phyloP scores from a whole-genome alignment of 2,113 vertebrate genomes.

The Channa maculata region DNA sequence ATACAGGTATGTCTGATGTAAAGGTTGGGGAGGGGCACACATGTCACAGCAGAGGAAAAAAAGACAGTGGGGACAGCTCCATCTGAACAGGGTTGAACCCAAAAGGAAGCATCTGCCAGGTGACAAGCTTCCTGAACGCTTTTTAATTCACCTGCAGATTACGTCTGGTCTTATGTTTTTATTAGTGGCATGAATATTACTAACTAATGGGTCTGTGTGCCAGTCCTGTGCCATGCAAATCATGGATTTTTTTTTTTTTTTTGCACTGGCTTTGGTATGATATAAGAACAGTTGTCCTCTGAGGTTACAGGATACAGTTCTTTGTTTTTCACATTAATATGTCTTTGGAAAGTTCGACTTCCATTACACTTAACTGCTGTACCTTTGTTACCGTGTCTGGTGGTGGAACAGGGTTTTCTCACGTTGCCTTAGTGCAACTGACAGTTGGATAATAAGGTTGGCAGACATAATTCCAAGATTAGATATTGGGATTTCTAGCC shows the following conservation, averaged over 20 bases:
- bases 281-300: neutral
- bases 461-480: slow-evolving; percentile 21
- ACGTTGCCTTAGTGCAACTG: neutral
- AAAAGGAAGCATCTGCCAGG: slow-evolving; percentile 23
- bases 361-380: neutral
- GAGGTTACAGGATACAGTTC: too few species aligned
- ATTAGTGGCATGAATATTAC: too few species aligned
- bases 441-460: slow-evolving; percentile 6
- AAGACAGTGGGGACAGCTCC: slow-evolving; percentile 57
- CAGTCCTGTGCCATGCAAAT: too few species aligned
- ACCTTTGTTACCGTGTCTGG: too few species aligned
- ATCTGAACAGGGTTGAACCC: slow-evolving; percentile 46
- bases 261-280: too few species aligned
- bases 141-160: slow-evolving; percentile 1
- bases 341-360: neutral
- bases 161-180: neutral
- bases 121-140: neutral
- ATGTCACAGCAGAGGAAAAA: slow-evolving; percentile 11
- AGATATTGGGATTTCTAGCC: neutral
- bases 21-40: neutral
- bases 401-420: neutral
- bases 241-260: too few species aligned
- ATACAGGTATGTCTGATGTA: too few species aligned
- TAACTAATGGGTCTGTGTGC: too few species aligned
- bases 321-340: neutral